Evolutionary conservation across 2,113 vertebrate species (phyloP).

Genomic region (Dunckerocampus dactyliophorus): DNA sequence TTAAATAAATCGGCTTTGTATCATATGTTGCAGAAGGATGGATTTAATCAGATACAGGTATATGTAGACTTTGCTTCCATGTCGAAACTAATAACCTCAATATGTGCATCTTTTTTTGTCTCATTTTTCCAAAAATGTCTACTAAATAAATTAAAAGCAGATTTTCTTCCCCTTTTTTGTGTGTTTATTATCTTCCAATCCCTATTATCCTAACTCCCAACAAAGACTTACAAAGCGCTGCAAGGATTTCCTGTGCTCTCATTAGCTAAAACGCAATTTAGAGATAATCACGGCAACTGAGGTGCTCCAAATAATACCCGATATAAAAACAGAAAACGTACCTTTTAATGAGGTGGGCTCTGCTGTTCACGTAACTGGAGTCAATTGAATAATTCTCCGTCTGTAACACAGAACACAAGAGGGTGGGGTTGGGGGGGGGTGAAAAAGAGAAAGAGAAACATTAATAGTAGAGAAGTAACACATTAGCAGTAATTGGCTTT

Average conservation of each 20-base stretch:
- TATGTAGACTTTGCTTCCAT: constrained; percentile 19
- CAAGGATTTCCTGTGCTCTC: constrained; percentile 46
- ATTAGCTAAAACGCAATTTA: constrained; percentile 66
- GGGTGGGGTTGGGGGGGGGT: constrained; percentile 52
- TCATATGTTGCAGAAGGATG: constrained; percentile 8
- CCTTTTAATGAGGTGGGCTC: constrained; percentile 99
- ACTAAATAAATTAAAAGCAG: constrained; percentile 39
- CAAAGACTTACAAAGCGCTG: constrained; percentile 43
- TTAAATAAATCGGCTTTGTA: not conserved
- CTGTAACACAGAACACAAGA: constrained; percentile 74
- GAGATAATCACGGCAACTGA: constrained; percentile 62
- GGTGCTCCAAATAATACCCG: constrained; percentile 49
- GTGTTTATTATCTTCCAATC: constrained; percentile 36
- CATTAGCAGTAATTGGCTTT: constrained; percentile 74
- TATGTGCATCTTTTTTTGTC: constrained; percentile 18
- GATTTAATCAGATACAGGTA: constrained; percentile 26
- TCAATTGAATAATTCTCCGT: constrained; percentile 98
- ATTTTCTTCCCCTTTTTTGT: constrained; percentile 32
- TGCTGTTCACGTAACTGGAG: constrained; percentile 98
- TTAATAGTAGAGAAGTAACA: constrained; percentile 70
- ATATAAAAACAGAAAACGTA: constrained; percentile 74
- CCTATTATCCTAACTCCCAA: constrained; percentile 36
- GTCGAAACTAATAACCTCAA: constrained; percentile 29
- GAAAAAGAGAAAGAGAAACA: constrained; percentile 64
- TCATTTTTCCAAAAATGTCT: constrained; percentile 18